Base-by-base conservation (phyloP, 1,140 invertebrate species). In the Glossosoma conforme region DNA sequence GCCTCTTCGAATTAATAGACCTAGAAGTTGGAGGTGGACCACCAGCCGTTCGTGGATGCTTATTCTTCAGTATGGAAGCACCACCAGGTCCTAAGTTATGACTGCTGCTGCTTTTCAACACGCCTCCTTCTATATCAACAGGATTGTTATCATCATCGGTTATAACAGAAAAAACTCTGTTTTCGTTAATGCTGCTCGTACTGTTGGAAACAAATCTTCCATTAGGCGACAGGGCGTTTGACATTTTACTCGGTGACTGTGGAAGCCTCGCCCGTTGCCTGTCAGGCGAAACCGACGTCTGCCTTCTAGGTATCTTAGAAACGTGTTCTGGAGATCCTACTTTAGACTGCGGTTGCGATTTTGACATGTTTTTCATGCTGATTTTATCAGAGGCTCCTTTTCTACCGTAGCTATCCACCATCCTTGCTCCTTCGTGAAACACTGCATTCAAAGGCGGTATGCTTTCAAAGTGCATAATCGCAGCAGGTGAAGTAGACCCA, bases 171-270 rank as follows among this genome's bases (percentile, higher is more conserved):
- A 54, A 58, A 2, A 58, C 52, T 47, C 56, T 69, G 1, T 67
- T 72, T 58, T 75, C 71, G 37, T 73, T 65, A 44, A 75, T 72
- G 52, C 71, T 74, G 48, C 71, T 73, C 1, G 71, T 72, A 50
- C 72, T 75, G 28, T 65, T 75, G 2, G 72, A 75, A 32, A 75
- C 72, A 44, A 66, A 72, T 44, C 64, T 65, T 58, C 69, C 69
- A 60, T 60, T 62, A 62, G 42, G 61, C 62, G 20, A 70, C 49
- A 54, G 57, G 61, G 50, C 61, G 67, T 47, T 69, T 56, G 14
- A 64, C 44, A 24, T 64, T 58, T 52, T 60, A 61, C 60, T 62
- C 52, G 19, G 62, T 47, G 47, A 35, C 59, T 4, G 56, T 28
- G 40, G 35, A 14, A 18, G 30, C 62, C 66, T 33, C 60, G 47